A percentile compares a stretch with the other conserved stretches of the same genome.
These are phyloP conservation scores for Corythoichthys intestinalis DNA, from an alignment of 2,113 vertebrate species.

Conservation along the genomic window DNA sequence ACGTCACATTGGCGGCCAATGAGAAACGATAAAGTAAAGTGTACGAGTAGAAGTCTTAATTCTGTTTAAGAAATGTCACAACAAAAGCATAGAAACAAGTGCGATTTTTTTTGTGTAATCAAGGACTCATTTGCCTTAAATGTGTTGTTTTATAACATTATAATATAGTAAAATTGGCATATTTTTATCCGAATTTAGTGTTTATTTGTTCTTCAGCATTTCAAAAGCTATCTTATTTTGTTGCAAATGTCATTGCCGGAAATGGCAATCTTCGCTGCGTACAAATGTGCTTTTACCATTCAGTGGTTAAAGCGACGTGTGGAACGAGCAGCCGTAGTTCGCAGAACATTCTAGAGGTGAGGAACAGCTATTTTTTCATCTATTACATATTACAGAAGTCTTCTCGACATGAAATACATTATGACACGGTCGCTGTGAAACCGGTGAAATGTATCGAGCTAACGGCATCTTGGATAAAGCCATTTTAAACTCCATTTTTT, in stretches of 20 bases:
- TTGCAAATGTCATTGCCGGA: conserved; percentile 11
- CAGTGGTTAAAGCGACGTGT: conserved; percentile 34
- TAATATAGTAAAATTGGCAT: background rate
- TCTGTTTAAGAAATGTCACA: conserved; percentile 29
- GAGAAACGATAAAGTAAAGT: background rate
- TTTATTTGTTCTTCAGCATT: background rate
- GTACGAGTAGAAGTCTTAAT: too few relatives aligned
- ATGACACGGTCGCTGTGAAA: background rate
- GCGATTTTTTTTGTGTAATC: background rate
- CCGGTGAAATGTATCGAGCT: rapidly evolving
- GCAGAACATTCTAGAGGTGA: conserved; percentile 70
- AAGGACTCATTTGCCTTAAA: background rate
- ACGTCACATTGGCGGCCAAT: conserved; percentile 44
- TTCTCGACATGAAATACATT: background rate
- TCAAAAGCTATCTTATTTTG: conserved; percentile 11
- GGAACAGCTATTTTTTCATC: background rate
- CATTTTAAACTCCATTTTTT: background rate
- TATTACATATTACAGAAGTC: too few relatives aligned
- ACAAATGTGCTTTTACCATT: background rate
- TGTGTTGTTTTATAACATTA: background rate
- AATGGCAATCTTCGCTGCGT: background rate
- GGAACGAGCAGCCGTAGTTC: conserved; percentile 18
- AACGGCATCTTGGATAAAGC: rapidly evolving
- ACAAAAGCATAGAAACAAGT: conserved; percentile 17
- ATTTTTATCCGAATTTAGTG: background rate